Base-by-base conservation (phyloP, 1,140 invertebrate genomes). In the Fopius arisanus region DNA sequence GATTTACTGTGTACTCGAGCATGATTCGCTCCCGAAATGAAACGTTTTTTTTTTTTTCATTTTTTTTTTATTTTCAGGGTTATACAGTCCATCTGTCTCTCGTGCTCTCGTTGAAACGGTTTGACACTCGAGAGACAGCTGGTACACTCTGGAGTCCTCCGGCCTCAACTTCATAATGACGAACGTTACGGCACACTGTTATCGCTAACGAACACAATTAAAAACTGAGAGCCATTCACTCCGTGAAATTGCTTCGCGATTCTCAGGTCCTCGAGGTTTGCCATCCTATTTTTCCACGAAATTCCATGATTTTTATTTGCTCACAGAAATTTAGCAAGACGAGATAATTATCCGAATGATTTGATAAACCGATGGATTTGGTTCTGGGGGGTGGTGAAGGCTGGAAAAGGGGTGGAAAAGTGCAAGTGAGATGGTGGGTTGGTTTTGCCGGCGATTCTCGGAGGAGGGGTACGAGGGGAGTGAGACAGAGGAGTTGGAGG, bases 181-280 rank as follows among this genome's bases (percentile, higher is more conserved):
- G 71, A 72, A 75, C 73, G 71, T 73, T 74, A 77, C 69, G 69
- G 70, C 73, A 69, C 76, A 67, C 71, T 73, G 70, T 71, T 77
- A 68, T 62, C 73, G 71, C 71, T 77, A 77, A 77, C 76, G 76
- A 77, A 77, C 70, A 77, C 76, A 77, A 77, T 77, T 77, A 77
- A 77, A 77, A 77, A 77, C 76, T 72, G 68, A 77, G 74, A 71
- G 65, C 73, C 73, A 72, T 77, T 69, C 76, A 77, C 76, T 77
- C 73, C 28, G 71, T 54, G 71, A 71, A 77, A 77, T 77, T 77
- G 70, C 71, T 77, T 73, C 62, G 63, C 67, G 74, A 75, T 75
- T 70, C 69, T 70, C 67, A 73, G 41, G 75, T 74, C 19, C 62
- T 40, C 41, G 31, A 62, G 41, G 66, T 51, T 63, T 37, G 67